Conservation (phyloP, 2,113 vertebrate genomes). For the Oryctolagus cuniculus region mOryCun1.1 NC_091452.1:5251501-5252000, state of each 20-base stretch:
- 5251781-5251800: neutral
- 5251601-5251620: too few relatives aligned
- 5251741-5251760: too few relatives aligned
- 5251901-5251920: slow-evolving; percentile 68
- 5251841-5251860: neutral
- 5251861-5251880: neutral
- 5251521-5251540: too few relatives aligned
- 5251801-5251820: neutral
- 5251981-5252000: neutral
- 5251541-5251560: neutral
- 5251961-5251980: neutral
- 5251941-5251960: neutral
- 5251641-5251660: neutral
- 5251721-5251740: fast-evolving
- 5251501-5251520: too few relatives aligned
- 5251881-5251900: neutral
- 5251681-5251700: neutral
- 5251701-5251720: neutral
- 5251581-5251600: too few relatives aligned
- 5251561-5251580: too few relatives aligned
- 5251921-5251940: neutral
- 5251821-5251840: neutral
- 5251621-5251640: neutral
- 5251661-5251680: neutral
- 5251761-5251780: neutral